Conservation (phyloP, 1,140 invertebrate species). For the Doryteuthis pealeii region DNA sequence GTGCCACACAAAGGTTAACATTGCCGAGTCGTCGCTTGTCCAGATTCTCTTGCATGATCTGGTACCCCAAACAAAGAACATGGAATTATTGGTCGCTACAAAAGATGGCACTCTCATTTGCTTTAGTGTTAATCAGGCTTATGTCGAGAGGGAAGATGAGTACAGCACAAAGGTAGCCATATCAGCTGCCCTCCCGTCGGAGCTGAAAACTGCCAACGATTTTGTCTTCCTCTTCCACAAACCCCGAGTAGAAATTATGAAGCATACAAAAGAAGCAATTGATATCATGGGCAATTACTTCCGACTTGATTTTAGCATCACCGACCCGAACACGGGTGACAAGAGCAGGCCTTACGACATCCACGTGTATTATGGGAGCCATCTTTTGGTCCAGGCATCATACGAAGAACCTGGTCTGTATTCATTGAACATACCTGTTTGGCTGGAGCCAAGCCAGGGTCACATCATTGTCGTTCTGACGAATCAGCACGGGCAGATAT, state of each 20-base stretch:
- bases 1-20: conserved; percentile 38
- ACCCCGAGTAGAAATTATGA: conserved; percentile 34
- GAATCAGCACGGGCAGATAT: conserved; percentile 46
- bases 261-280: conserved; percentile 25
- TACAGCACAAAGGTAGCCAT: conserved; percentile 26
- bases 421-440: conserved; percentile 31
- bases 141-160: conserved; percentile 19
- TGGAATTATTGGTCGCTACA: conserved; percentile 51
- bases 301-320: conserved; percentile 32
- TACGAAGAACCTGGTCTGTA: conserved; percentile 32
- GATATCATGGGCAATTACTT: conserved; percentile 49
- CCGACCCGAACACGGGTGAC: conserved; percentile 22
- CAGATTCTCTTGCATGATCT: conserved; percentile 49
- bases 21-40: conserved; percentile 53
- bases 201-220: conserved; percentile 41
- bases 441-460: conserved; percentile 39
- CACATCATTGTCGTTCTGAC: conserved; percentile 46
- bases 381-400: conserved; percentile 25
- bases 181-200: conserved; percentile 26
- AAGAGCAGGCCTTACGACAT: conserved; percentile 16
- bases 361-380: conserved; percentile 44
- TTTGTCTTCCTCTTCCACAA: conserved; percentile 31
- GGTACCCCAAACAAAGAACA: conserved; percentile 34
- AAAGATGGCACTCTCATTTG: conserved; percentile 54
- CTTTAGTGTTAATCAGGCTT: conserved; percentile 29